Percentiles rank a stretch among this genome's conserved stretches.
Evolutionary conservation across 1,140 invertebrate genomes (phyloP).

Genomic region (Pinna nobilis): DNA sequence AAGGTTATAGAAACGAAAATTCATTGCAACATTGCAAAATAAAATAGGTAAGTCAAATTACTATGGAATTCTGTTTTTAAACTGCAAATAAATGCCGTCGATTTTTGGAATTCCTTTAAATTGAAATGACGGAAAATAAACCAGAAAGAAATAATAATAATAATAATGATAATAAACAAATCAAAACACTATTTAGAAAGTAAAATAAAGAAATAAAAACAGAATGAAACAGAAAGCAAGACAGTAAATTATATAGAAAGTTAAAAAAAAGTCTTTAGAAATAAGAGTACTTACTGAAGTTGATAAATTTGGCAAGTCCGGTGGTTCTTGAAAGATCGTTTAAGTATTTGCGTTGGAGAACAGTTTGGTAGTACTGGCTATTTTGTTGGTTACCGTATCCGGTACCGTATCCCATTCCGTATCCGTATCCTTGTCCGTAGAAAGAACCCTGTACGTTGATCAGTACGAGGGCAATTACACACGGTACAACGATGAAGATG

Average conservation of each 20-base stretch:
- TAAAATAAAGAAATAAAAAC: background rate
- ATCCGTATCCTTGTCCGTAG: background rate
- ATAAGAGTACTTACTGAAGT: constrained; percentile 11
- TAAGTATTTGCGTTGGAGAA: background rate
- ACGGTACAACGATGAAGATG: constrained; percentile 11
- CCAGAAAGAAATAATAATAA: background rate
- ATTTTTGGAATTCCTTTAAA: no score
- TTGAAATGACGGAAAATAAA: no score
- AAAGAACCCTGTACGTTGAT: constrained; percentile 1
- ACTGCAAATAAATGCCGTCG: no score
- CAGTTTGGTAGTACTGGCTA: background rate
- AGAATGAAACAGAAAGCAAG: background rate
- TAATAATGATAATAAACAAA: background rate
- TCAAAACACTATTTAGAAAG: background rate
- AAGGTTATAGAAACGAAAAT: no score
- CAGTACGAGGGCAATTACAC: constrained; percentile 8
- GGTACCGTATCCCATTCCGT: background rate
- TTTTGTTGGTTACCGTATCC: background rate
- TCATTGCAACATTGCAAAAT: no score
- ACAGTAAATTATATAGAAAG: background rate
- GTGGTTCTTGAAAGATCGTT: background rate
- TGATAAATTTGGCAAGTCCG: background rate
- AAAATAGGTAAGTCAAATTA: no score
- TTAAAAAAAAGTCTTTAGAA: background rate
- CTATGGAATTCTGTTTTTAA: no score